A percentile compares a stretch with the other conserved stretches of the same genome.
phyloP scores from a whole-genome alignment of 2,113 vertebrate species.

The Megaceryle torquata region DNA sequence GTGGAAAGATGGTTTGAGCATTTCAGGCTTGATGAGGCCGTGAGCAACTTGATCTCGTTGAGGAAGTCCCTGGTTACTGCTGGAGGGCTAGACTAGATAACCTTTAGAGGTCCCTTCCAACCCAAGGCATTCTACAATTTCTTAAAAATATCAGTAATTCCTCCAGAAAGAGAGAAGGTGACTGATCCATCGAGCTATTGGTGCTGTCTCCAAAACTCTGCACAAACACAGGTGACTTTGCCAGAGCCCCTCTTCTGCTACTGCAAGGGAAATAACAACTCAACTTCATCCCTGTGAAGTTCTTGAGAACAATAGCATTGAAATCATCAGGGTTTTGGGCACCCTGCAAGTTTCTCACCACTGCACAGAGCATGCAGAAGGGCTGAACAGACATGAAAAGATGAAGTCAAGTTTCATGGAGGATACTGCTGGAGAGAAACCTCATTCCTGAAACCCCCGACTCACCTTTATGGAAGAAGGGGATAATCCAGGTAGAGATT shows the following conservation, averaged over 20 bases:
- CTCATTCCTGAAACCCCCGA: background rate
- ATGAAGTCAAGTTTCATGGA: background rate
- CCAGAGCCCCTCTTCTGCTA: background rate
- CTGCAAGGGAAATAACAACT: background rate
- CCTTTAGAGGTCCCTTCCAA: no score
- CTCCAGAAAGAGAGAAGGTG: background rate
- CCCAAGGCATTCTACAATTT: no score
- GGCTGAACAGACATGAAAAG: background rate
- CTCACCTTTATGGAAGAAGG: background rate
- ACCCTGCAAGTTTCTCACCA: background rate
- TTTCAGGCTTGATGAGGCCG: background rate
- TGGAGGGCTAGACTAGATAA: no score
- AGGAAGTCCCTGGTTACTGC: no score
- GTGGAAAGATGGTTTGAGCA: background rate
- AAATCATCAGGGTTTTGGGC: background rate
- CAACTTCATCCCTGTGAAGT: accelerated
- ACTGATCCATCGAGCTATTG: background rate
- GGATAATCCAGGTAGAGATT: background rate
- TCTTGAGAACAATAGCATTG: background rate
- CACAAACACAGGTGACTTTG: background rate
- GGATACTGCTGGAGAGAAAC: background rate
- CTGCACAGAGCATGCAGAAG: background rate
- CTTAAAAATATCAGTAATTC: background rate
- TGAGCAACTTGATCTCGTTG: no score
- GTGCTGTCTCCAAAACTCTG: background rate